Evolutionary conservation across 2,888 invertebrate species (phyloP), one percentile per base, ranked within the genome.

Genomic region (Eupithecia subfuscata): DNA sequence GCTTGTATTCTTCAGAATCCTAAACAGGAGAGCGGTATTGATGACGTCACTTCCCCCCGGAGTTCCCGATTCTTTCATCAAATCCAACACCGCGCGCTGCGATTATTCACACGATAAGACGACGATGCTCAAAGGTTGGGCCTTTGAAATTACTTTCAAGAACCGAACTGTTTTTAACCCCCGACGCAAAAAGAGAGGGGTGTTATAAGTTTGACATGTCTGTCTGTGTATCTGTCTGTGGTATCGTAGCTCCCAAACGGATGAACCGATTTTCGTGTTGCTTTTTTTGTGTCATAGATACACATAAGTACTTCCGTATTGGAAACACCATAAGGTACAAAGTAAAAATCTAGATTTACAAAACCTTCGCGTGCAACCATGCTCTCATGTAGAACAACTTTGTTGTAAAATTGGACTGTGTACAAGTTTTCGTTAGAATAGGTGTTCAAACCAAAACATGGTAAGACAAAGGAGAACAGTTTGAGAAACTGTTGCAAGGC

Each of bases 71-170:
- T 89, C 92, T 91, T 92, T 93, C 89, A 92, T 91, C 90, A 91
- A 92, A 92, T 91, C 92, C 82, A 85, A 89, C 89, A 88, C 86
- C 84, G 87, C 89, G 89, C 81, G 83, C 81, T 90, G 88, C 90
- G 89, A 92, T 92, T 91, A 92, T 93, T 93, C 93, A 93, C 93
- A 93, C 92, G 90, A 88, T 87, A 84, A 80, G 78, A 75, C 82
- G 82, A 80, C 48, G 88, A 64, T 84, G 48, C 88, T 86, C 91
- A 93, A 94, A 88, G 79, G 88, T 30, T 22, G 16, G 9, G 2
- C 11, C 30, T 63, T 63, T 9, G 0, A 34, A 34, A 34, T 18
- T 64, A 34, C 16, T 18, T 67, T 67, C 40, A 22, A 9, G 18
- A 5, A 48, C 5, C 1, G 45, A 45, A 45, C 37, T 37, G 30